These are phyloP conservation scores for Varanus komodoensis DNA, from an alignment of 2,113 vertebrate species.

Conservation along the genomic window DNA sequence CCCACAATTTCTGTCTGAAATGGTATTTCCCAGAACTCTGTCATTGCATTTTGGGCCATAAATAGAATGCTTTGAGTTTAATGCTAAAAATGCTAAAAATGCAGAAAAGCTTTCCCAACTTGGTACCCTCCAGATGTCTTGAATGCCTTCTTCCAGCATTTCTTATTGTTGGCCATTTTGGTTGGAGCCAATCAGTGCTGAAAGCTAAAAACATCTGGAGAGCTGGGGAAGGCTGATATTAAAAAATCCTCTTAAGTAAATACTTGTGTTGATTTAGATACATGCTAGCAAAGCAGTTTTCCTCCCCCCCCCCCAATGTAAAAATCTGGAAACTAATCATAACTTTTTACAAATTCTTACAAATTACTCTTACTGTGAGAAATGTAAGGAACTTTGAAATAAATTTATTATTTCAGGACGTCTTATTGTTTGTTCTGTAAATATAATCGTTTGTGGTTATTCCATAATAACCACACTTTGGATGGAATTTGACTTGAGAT, in stretches of 20 bases:
- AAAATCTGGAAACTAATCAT: neutral
- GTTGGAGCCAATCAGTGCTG: too few relatives aligned
- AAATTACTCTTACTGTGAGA: slow-evolving; percentile 12
- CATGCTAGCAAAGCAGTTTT: neutral
- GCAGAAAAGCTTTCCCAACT: too few relatives aligned
- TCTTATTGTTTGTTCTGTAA: slow-evolving; percentile 15
- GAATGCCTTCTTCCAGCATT: too few relatives aligned
- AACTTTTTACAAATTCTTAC: neutral
- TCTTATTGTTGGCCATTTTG: too few relatives aligned
- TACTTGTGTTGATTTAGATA: neutral
- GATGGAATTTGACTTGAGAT: slow-evolving; percentile 11
- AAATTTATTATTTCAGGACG: slow-evolving; percentile 22
- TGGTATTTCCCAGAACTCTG: neutral
- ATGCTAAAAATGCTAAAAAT: neutral
- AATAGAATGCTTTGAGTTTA: neutral
- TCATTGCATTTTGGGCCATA: neutral
- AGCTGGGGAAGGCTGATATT: neutral
- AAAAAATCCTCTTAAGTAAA: neutral
- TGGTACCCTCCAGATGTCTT: too few relatives aligned
- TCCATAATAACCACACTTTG: slow-evolving; percentile 26
- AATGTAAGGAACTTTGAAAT: slow-evolving; percentile 7
- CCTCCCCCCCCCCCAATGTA: neutral
- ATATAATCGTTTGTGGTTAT: slow-evolving; percentile 26
- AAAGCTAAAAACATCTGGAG: too few relatives aligned
- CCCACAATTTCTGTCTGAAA: neutral